phyloP scores from a whole-genome alignment of 2,797 vertebrate genomes.

The Siniperca obscura region DNA sequence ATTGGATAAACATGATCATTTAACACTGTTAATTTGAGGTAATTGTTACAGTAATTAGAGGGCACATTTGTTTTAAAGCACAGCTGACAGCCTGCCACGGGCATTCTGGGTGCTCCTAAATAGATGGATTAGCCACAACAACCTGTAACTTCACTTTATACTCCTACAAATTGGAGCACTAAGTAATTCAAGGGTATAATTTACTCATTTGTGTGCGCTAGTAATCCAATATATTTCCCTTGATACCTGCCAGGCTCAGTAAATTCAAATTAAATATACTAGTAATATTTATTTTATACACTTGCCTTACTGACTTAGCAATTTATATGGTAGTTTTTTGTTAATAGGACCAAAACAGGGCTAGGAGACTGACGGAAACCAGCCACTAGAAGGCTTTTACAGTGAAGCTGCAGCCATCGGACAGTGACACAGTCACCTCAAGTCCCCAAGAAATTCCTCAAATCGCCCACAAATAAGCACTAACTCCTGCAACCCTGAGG shows the following conservation, averaged over 20 bases:
- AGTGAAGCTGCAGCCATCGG: neutral
- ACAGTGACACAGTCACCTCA: neutral
- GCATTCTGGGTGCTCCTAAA: neutral
- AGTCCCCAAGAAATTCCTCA: neutral
- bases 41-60: slow-evolving; percentile 9
- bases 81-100: neutral
- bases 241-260: neutral
- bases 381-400: neutral
- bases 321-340: neutral
- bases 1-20: slow-evolving; percentile 12
- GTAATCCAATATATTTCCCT: neutral
- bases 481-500: neutral
- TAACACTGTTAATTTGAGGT: neutral
- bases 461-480: neutral
- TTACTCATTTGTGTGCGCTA: neutral
- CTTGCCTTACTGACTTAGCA: neutral
- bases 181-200: neutral
- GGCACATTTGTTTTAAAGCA: neutral
- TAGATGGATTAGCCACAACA: neutral
- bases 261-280: neutral
- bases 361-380: neutral
- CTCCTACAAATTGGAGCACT: neutral
- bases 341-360: neutral
- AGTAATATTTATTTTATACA: neutral
- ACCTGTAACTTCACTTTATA: neutral